phyloP scores from a whole-genome alignment of 1,140 invertebrate species.

The Drosophila quadrilineata region DNA sequence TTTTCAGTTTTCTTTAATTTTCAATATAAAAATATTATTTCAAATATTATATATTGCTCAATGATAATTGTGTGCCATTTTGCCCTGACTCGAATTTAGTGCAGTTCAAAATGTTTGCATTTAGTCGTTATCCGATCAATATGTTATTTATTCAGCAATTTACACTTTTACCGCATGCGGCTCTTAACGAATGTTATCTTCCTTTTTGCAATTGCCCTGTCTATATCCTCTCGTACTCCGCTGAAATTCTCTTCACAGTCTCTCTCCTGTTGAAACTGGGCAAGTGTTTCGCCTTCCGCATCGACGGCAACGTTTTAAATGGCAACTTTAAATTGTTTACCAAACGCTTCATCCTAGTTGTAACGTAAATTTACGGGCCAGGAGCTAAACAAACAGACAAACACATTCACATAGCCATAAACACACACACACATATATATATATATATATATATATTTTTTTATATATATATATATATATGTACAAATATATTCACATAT shows the following conservation, averaged over 20 bases:
- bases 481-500: no score
- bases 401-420: constrained; percentile 9
- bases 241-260: neutral
- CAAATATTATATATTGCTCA: no score
- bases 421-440: neutral
- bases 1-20: no score
- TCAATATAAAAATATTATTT: no score
- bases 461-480: no score
- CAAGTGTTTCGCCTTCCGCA: constrained; percentile 13
- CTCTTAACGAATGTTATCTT: neutral
- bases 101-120: constrained; percentile 7
- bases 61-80: no score
- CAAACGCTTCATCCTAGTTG: constrained; percentile 72
- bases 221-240: no score
- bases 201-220: neutral
- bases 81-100: no score
- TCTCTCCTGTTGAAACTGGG: neutral
- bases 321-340: constrained; percentile 78
- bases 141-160: constrained; percentile 59
- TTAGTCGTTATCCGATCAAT: constrained; percentile 20
- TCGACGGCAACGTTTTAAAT: constrained; percentile 60
- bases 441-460: no score
- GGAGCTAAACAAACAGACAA: constrained; percentile 58
- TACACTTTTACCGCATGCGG: constrained; percentile 22
- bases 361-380: constrained; percentile 77